Base-by-base conservation (phyloP, 2,888 invertebrate genomes). In the Scaptomyza cyrtandrae region DNA sequence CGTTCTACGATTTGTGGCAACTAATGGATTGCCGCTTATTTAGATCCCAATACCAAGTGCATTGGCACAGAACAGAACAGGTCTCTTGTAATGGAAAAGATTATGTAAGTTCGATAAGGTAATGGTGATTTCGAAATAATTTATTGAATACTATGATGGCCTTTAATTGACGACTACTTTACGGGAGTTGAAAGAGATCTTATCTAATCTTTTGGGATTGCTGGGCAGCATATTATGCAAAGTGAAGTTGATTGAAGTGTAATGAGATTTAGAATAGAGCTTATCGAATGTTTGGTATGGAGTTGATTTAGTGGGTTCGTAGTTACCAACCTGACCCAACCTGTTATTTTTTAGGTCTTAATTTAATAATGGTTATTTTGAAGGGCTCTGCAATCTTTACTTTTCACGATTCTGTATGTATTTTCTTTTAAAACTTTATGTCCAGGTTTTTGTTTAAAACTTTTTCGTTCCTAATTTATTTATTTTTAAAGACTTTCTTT, bases 11-110 rank as follows among this genome's bases (percentile, higher is more conserved):
- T 83, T 83, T 83, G 86, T 65, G 86, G 62, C 69, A 67, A 65
- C 78, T 75, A 78, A 82, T 82, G 88, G 82, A 82, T 82, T 87
- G 88, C 52, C 86, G 78, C 82, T 85, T 85, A 84, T 75, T 75
- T 64, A 71, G 85, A 62, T 7, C 11, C 14, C 61, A 3, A 3
- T 6, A 0, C 50, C 55, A 37, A 56, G 16, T 52, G 67, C 66
- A 48, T n/a, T 57, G 54, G 27, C 10, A 24, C 29, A 67, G 43
- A 33, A 13, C 31, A 19, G 29, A 33, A 13, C 31, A 19, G 29
- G 49, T 19, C 49, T 9, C 49, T 57, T 58, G 9, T 72, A 66
- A 54, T 61, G 66, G 48, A 49, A 53, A 35, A 54, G 58, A 50
- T 56, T 57, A 59, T 43, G 45, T 54, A 46, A 41, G 43, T 56